Base-by-base conservation (phyloP, 2,797 vertebrate genomes). In the Onychomys torridus region DNA sequence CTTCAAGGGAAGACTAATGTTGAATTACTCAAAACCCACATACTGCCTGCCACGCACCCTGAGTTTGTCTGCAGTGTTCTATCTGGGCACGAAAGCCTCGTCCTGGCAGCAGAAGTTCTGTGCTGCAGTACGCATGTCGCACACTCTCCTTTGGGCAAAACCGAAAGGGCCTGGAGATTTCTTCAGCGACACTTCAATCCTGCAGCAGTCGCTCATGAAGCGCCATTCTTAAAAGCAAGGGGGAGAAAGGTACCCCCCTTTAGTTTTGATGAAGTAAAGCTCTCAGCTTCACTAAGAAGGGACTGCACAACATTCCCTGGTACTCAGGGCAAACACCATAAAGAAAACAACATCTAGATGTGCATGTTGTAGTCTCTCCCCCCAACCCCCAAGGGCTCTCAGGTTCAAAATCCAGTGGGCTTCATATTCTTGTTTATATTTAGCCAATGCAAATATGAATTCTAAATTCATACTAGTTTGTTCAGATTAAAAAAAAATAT, bases 211-310 rank as follows among this genome's bases (percentile, higher is more conserved):
- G 23, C 77, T 34, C 89, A 93, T 49, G 49, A n/a, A 78, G 93
- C 73, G 96, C 49, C 34, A 76, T 96, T 97, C 95, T 84, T 94
- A 83, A 77, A 92, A 96, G 67, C 85, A 96, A 95, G 89, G 96
- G 61, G 91, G 91, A 93, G 40, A 29, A 13, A 85, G 73, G 37
- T 5, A 78, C 71, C 57, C 78, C 81, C 52, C 78, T 69, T 83
- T 86, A 83, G 49, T 90, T 69, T 94, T 82, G 75, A 67, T 65
- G 94, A 52, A 90, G 95, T 19, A 95, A 96, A 98, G 69, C 19
- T 89, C 46, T 97, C 86, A 79, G 73, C 37, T 43, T 96, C 2
- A 37, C 2, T 34, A 89, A 89, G 34, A 57, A 97, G 32, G 0
- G 5, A 86, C 37, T 19, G n/a, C 78, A 89, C 93, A 75, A 79